These are phyloP conservation scores for Drosophila malerkotliana DNA, from an alignment of 1,140 invertebrate genomes.

Conservation along the genomic window DNA sequence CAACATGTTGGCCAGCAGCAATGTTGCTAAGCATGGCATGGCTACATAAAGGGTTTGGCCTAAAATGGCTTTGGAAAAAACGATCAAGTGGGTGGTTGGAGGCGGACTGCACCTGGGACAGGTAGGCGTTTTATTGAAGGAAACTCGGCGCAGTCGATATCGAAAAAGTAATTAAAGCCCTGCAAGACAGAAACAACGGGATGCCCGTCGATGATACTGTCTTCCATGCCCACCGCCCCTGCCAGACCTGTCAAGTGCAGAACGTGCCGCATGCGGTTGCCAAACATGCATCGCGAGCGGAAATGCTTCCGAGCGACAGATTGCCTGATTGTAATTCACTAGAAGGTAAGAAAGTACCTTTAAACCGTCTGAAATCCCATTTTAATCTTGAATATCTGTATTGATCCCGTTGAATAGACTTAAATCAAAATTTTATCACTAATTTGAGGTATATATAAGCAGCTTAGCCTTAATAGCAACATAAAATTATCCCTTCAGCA, in stretches of 20 bases:
- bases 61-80: neutral
- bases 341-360: neutral
- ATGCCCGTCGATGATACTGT: conserved; percentile 41
- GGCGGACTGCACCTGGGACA: conserved; percentile 5
- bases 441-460: too few relatives aligned
- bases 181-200: conserved; percentile 31
- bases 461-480: too few relatives aligned
- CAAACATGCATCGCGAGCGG: conserved; percentile 37
- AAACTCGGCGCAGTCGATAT: conserved; percentile 51
- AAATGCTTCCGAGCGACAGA: conserved; percentile 21
- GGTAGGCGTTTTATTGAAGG: conserved; percentile 38
- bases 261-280: conserved; percentile 67
- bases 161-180: conserved; percentile 79
- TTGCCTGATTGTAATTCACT: neutral
- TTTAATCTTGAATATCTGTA: neutral
- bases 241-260: conserved; percentile 70
- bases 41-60: neutral
- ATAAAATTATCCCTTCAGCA: too few relatives aligned
- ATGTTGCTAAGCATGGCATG: conserved; percentile 11
- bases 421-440: too few relatives aligned
- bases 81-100: conserved; percentile 51
- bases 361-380: neutral
- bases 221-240: conserved; percentile 14
- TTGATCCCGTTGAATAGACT: neutral
- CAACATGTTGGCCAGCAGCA: conserved; percentile 29